Evolutionary conservation across 2,888 invertebrate species (phyloP).

Genomic region (Eumacrocentrus americanus): DNA sequence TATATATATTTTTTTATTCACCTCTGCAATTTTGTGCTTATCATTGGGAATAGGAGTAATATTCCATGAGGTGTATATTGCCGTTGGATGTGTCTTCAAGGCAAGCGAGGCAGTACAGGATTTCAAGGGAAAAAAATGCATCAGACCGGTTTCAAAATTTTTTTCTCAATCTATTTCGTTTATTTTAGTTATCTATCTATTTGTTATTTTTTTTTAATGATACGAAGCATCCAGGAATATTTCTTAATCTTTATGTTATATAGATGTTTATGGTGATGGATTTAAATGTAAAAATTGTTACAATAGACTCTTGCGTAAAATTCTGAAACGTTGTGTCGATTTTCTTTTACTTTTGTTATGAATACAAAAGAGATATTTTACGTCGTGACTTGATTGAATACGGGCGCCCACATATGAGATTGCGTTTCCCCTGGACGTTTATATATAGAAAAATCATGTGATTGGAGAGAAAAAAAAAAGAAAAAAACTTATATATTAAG

Average conservation of each 20-base stretch:
- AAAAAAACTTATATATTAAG: conserved; percentile 24
- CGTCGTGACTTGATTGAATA: conserved; percentile 10
- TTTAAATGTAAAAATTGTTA: not conserved
- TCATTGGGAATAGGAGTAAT: conserved; percentile 2
- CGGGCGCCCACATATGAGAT: conserved; percentile 23
- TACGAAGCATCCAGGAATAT: not conserved
- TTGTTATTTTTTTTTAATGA: not conserved
- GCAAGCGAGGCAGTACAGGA: conserved; percentile 40
- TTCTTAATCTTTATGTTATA: not conserved
- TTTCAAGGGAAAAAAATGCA: conserved; percentile 32
- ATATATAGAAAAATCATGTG: not conserved
- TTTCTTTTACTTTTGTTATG: conserved; percentile 7
- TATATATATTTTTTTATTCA: not conserved
- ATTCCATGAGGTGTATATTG: conserved; percentile 15
- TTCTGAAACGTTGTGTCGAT: not conserved
- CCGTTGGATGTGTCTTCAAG: conserved; percentile 40
- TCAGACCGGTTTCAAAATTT: conserved; percentile 46
- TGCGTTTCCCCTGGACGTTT: not conserved
- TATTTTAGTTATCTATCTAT: conserved; percentile 1
- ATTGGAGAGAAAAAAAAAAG: not conserved
- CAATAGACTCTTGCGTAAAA: conserved; percentile 3
- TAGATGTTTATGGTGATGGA: not conserved
- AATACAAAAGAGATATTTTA: conserved; percentile 3
- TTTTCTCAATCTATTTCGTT: not conserved
- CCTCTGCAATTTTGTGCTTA: not conserved